Evolutionary conservation across 1,140 invertebrate genomes (phyloP), one percentile per base, ranked within the genome.

Genomic region (Mercenaria mercenaria): DNA sequence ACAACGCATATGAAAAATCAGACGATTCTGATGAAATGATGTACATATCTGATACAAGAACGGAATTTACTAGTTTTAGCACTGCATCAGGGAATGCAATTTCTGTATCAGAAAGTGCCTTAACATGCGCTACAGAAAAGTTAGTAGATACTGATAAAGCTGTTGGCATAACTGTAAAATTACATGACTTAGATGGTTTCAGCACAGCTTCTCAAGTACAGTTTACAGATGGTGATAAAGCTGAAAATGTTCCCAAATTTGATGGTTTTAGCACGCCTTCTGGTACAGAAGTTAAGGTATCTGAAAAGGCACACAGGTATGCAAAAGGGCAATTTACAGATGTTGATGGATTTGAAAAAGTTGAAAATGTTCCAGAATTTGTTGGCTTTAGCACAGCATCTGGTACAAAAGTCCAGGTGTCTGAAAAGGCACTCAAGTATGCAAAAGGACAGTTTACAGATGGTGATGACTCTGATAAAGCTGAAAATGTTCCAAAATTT

Each of bases 231-330:
- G 69, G 80, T 39, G 41, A 20, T 20, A 20, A 76, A 61, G 34
- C 10, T 26, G 32, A 52, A 37, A 41, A 52, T 50, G 15, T 52
- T 23, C 0, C 43, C 47, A 29, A 52, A 13, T 52, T 80, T 74
- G 47, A 69, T 34, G 76, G 59, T 39, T 37, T 76, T 69, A 67
- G n/a, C 29, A 90, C 50, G 61, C 92, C 91, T 6, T 88, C 79
- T 69, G 93, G 90, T 15, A 89, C 91, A 39, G 91, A 64, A 34
- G 85, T 93, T 13, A 15, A 50, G 13, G 56, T 93, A 15, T 92
- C 91, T 59, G 72, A 92, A 82, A 81, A 91, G 67, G 80, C 92
- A 11, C 23, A 91, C 8, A 64, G 89, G 77, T 56, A 86, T 61
- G 80, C 80, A 50, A 47, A 52, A 64, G 61, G 76, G n/a, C 61